A percentile compares a stretch with the other conserved stretches of the same genome.
These are phyloP conservation scores for Drosophila mulleri DNA, from an alignment of 2,888 invertebrate genomes.

Conservation along the genomic window DNA sequence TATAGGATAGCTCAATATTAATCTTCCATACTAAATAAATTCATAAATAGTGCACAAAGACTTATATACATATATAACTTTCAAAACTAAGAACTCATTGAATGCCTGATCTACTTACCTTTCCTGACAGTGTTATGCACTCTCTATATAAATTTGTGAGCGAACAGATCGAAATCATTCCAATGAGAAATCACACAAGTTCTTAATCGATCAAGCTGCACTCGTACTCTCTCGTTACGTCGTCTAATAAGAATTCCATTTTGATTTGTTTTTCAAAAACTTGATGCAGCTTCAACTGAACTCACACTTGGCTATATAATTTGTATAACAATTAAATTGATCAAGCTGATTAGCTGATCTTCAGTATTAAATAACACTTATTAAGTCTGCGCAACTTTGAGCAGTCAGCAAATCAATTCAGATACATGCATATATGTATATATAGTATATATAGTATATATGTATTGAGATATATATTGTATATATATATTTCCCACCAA, in stretches of 20 bases:
- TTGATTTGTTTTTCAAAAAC: neutral
- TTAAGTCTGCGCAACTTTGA: conserved; percentile 5
- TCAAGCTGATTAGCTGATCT: conserved; percentile 6
- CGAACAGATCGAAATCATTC: too few relatives aligned
- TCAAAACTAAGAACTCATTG: neutral
- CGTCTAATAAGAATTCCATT: neutral
- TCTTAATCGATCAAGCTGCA: conserved; percentile 2
- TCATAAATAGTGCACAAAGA: too few relatives aligned
- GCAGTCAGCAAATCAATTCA: neutral
- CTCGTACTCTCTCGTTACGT: conserved; percentile 1
- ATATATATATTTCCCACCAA: neutral
- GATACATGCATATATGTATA: neutral
- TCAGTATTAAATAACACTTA: conserved; percentile 18
- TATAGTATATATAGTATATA: neutral
- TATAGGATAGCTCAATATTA: neutral
- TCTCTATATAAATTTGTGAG: neutral
- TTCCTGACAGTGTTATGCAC: too few relatives aligned
- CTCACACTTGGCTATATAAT: conserved; percentile 5
- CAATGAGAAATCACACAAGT: neutral
- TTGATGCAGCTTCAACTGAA: neutral
- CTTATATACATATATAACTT: too few relatives aligned
- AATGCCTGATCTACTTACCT: neutral
- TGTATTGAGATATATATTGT: neutral
- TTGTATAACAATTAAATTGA: conserved; percentile 4
- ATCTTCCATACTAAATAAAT: neutral